Percentiles rank a stretch among this genome's conserved stretches.
Evolutionary conservation across 2,113 vertebrate species (phyloP).

Genomic region (Prochilodus magdalenae): DNA sequence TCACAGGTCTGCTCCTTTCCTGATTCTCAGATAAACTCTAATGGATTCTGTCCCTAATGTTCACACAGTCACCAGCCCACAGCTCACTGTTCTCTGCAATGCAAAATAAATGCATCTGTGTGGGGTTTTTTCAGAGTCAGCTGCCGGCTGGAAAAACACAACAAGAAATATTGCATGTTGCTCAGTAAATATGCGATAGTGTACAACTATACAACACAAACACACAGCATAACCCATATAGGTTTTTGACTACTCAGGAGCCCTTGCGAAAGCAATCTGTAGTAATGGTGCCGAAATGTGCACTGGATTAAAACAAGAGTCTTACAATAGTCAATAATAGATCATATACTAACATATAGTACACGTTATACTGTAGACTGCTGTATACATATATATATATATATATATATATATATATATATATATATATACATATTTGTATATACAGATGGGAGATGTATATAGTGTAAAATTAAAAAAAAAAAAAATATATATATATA

Average conservation of each 20-base stretch:
- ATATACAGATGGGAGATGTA: too few species aligned
- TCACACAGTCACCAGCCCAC: constrained; percentile 69
- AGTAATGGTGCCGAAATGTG: background rate
- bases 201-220: background rate
- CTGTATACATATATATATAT: too few species aligned
- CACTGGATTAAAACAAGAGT: too few species aligned
- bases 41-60: constrained; percentile 53
- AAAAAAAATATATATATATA: too few species aligned
- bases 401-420: too few species aligned
- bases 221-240: background rate
- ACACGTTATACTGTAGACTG: too few species aligned
- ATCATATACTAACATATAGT: too few species aligned
- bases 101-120: constrained; percentile 21
- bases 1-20: constrained; percentile 70
- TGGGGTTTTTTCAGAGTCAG: constrained; percentile 24
- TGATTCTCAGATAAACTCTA: constrained; percentile 59
- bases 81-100: constrained; percentile 40
- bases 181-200: background rate
- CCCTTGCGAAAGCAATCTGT: background rate
- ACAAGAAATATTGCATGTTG: background rate
- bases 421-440: too few species aligned
- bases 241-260: background rate
- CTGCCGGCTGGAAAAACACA: background rate
- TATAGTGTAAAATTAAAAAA: too few species aligned
- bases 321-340: too few species aligned